These are phyloP conservation scores for Chaetodon trifascialis DNA, from an alignment of 2,113 vertebrate genomes.

Conservation along the genomic window DNA sequence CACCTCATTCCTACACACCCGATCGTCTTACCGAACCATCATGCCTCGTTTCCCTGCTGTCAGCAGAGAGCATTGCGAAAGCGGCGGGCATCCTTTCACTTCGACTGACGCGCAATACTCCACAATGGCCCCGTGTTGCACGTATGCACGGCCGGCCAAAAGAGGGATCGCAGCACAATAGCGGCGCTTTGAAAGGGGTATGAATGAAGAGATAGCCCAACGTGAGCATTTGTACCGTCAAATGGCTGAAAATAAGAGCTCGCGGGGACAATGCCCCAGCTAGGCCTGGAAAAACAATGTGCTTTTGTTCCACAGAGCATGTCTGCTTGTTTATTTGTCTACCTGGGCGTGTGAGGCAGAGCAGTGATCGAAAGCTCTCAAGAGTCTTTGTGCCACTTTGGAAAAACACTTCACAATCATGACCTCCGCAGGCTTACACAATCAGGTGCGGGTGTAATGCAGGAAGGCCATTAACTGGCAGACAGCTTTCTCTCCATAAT, in stretches of 20 bases:
- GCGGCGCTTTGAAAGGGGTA: slow-evolving; percentile 42
- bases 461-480: slow-evolving; percentile 27
- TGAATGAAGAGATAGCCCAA: slow-evolving; percentile 54
- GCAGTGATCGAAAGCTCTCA: slow-evolving; percentile 43
- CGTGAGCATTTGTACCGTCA: slow-evolving; percentile 34
- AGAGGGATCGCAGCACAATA: slow-evolving; percentile 61
- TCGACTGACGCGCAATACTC: slow-evolving; percentile 48
- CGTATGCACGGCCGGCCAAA: slow-evolving; percentile 48
- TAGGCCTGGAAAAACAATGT: slow-evolving; percentile 26
- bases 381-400: slow-evolving; percentile 32
- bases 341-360: slow-evolving; percentile 15
- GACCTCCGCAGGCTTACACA: slow-evolving; percentile 11
- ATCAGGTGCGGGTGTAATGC: slow-evolving; percentile 40
- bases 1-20: slow-evolving; percentile 12
- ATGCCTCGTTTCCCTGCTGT: slow-evolving; percentile 43
- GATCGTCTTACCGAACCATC: background rate
- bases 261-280: slow-evolving; percentile 9
- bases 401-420: slow-evolving; percentile 43
- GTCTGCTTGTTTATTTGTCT: slow-evolving; percentile 23
- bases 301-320: slow-evolving; percentile 25
- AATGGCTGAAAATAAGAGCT: slow-evolving; percentile 37
- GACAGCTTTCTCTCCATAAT: slow-evolving; percentile 19
- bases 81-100: slow-evolving; percentile 55
- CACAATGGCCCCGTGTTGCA: slow-evolving; percentile 40
- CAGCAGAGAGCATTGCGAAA: slow-evolving; percentile 38